These are phyloP conservation scores for Neofelis nebulosa DNA, from an alignment of 2,113 vertebrate genomes.

Conservation along the genomic window DNA sequence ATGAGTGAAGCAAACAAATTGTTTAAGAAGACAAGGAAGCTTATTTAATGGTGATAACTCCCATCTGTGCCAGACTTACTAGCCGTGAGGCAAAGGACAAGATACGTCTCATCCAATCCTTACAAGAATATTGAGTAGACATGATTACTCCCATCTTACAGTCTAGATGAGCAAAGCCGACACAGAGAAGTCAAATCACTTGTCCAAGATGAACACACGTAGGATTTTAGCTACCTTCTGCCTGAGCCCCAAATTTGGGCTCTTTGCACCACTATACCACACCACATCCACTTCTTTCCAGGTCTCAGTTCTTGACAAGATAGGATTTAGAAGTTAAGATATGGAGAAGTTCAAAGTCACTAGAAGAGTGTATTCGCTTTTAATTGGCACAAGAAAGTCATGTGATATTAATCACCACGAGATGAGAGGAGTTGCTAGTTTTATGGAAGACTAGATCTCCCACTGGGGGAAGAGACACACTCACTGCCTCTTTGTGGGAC, in stretches of 20 bases:
- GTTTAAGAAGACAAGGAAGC: background rate
- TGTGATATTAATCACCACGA: background rate
- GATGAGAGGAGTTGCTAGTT: background rate
- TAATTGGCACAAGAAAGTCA: background rate
- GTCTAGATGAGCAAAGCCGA: background rate
- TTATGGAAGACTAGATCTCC: background rate
- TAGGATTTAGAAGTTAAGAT: slow-evolving; percentile 17
- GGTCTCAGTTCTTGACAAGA: background rate
- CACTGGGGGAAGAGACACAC: background rate
- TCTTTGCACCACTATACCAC: background rate
- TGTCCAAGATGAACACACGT: background rate
- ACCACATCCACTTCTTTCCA: background rate
- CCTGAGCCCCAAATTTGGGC: background rate
- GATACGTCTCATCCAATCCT: background rate
- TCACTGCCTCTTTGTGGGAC: background rate
- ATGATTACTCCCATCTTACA: background rate
- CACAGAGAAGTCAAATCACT: background rate
- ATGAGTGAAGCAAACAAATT: background rate
- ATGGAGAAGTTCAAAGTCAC: background rate
- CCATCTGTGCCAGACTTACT: background rate
- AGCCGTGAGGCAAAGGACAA: background rate
- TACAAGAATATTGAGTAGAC: background rate
- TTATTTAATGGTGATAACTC: background rate
- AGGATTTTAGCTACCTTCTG: background rate
- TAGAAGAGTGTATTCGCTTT: background rate